Conservation (phyloP, 2,113 vertebrate genomes). For the Dromiciops gliroides region DNA sequence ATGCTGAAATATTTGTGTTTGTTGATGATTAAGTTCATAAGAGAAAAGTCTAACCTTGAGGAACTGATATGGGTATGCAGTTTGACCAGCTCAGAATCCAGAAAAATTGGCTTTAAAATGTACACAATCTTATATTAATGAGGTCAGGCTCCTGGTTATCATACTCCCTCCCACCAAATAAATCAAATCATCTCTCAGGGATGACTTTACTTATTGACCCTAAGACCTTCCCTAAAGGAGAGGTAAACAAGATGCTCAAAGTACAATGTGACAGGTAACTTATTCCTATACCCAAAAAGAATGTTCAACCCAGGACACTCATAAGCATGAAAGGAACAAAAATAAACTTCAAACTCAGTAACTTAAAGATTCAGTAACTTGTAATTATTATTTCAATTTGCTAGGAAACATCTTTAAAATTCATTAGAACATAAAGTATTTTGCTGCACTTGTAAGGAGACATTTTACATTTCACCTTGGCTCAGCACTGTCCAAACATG, state of each 20-base stretch:
- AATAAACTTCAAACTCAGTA: not conserved
- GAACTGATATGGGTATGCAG: not conserved
- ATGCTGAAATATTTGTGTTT: not conserved
- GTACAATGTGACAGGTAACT: not conserved
- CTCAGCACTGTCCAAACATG: not conserved
- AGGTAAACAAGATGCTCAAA: not conserved
- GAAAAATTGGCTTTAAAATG: not conserved
- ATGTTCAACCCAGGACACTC: not conserved
- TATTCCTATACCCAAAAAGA: not conserved
- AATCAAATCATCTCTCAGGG: not conserved
- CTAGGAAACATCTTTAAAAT: not conserved
- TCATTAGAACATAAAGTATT: not conserved
- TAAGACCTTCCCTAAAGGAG: not conserved
- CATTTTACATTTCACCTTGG: not conserved
- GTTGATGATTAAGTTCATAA: not conserved
- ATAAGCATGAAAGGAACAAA: not conserved
- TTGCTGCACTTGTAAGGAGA: no score
- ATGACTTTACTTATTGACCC: not conserved
- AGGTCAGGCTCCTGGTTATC: not conserved
- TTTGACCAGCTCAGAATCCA: not conserved
- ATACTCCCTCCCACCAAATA: not conserved
- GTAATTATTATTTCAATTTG: not conserved
- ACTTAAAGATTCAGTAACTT: no score
- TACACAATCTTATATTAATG: not conserved
- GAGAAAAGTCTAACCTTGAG: not conserved